Base-by-base conservation (phyloP, 2,797 vertebrate species). In the Anas georgica region DNA sequence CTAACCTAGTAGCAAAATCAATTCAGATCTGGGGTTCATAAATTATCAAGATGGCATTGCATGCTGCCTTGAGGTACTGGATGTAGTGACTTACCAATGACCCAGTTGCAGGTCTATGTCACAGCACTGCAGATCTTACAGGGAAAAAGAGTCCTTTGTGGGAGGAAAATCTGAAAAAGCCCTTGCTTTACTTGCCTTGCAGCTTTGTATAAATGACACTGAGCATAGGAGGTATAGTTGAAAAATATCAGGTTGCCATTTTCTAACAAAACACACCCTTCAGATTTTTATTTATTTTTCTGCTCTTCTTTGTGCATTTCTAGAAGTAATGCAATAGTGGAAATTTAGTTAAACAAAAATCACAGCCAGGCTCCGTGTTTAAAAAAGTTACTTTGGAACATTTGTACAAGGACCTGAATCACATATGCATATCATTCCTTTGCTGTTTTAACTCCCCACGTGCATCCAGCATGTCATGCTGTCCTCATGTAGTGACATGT, bases 371-470 rank as follows among this genome's bases (percentile, higher is more conserved):
- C 10, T 90, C 16, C 82, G 56, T 17, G 37, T 66, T 83, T 90
- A 67, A 94, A 93, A 70, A 45, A 39, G 29, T 45, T 91, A 79
- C 35, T 58, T 39, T 75, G 58, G 26, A 92, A 78, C 60, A 72
- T 82, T 94, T 60, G 31, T 90, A 31, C 90, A 83, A 83, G 77
- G 37, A 81, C 67, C 12, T 15, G 9, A 92, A 94, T 91, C 90
- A 50, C 83, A 69, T 92, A 94, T 94, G 88, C 91, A 83, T 81
- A 48, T 33, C 74, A 92, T 55, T 28, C 33, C 46, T 94, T 93
- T 94, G 69, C 79, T 86, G 68, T 94, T 93, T 93, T 83, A 93
- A 72, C 83, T 96, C 85, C 63, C 91, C 90, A 94, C 93, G 85
- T 29, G 11, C 92, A 78, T 88, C 60, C 84, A 88, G 87, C 70